A percentile compares a stretch with the other conserved stretches of the same genome.
Conservation (phyloP, 1,140 invertebrate species). For the Euwallacea fornicatus region DNA sequence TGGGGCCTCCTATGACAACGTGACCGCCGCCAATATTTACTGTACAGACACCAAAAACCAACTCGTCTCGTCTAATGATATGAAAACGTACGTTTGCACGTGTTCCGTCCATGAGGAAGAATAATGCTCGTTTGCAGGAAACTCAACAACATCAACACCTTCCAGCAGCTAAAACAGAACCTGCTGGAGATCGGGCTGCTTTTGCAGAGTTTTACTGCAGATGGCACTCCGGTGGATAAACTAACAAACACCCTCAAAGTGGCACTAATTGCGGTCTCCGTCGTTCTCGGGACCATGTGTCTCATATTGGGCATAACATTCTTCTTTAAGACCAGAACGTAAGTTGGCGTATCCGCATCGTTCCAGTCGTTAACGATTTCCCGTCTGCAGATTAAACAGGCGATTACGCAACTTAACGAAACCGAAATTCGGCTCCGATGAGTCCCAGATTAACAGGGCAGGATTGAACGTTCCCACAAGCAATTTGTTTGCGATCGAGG, state of each 20-base stretch:
- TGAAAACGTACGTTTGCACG: conserved; percentile 19
- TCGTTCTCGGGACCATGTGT: conserved; percentile 55
- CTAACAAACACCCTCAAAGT: conserved; percentile 52
- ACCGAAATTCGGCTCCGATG: conserved; percentile 64
- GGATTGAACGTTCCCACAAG: conserved; percentile 63
- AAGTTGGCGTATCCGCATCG: conserved; percentile 38
- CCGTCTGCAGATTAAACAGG: conserved; percentile 48
- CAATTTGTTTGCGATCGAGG: conserved; percentile 68
- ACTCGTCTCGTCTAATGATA: conserved; percentile 6
- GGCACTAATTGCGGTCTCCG: conserved; percentile 56
- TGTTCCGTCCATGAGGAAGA: not conserved
- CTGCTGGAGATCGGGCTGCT: conserved; percentile 15
- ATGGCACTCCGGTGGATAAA: conserved; percentile 39
- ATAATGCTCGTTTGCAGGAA: conserved; percentile 30
- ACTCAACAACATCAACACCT: conserved; percentile 37
- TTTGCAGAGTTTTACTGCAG: conserved; percentile 16
- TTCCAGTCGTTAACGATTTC: conserved; percentile 2
- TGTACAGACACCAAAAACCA: conserved; percentile 14
- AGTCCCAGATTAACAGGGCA: conserved; percentile 60
- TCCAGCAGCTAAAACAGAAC: conserved; percentile 19
- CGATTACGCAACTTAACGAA: conserved; percentile 61
- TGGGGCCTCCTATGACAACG: conserved; percentile 13
- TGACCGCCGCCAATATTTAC: conserved; percentile 27
- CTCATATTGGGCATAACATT: conserved; percentile 56
- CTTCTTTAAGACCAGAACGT: conserved; percentile 58